Conservation (phyloP, 2,113 vertebrate genomes). For the Muntiacus muntjak region DNA sequence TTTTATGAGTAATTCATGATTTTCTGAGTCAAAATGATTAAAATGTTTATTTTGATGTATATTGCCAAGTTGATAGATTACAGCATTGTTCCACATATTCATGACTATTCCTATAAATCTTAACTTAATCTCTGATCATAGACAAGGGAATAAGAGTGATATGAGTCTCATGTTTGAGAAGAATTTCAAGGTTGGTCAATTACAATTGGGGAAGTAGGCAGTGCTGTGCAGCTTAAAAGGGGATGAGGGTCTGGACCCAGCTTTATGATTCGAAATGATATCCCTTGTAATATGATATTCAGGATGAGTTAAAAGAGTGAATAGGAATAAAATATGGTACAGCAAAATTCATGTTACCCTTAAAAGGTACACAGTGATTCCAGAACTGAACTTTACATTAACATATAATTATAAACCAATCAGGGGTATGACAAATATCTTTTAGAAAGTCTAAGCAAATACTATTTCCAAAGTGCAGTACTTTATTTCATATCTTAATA, state of each 20-base stretch:
- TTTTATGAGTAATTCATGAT: neutral
- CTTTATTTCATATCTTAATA: neutral
- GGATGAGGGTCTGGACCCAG: neutral
- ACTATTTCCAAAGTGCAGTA: neutral
- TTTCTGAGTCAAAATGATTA: neutral
- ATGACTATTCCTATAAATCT: neutral
- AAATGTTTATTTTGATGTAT: neutral
- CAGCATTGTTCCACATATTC: neutral
- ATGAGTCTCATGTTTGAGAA: neutral
- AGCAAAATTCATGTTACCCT: neutral
- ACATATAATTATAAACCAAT: neutral
- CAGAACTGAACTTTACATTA: neutral
- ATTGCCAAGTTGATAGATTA: neutral
- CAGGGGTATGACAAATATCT: neutral
- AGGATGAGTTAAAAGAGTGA: neutral
- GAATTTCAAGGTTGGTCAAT: neutral
- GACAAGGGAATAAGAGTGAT: neutral
- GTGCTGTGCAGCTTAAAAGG: neutral
- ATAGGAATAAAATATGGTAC: neutral
- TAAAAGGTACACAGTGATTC: neutral
- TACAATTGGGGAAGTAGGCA: neutral
- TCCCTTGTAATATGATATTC: neutral
- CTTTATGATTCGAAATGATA: neutral
- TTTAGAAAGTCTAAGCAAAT: neutral
- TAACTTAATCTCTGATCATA: neutral